Conservation (phyloP, 2,888 invertebrate species). For the Blomia tropicalis region DNA sequence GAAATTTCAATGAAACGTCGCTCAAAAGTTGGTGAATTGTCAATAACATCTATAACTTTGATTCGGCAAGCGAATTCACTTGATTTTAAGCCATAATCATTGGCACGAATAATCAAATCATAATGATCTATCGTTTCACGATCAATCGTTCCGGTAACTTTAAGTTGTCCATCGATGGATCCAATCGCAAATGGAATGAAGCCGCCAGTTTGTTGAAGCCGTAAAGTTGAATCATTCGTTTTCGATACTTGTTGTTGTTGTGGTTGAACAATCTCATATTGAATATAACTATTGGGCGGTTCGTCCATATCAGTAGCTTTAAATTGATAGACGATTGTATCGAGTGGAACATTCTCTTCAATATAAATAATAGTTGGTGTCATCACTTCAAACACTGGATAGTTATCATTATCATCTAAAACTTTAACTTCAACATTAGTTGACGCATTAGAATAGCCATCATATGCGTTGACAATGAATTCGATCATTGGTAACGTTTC, state of each 20-base stretch:
- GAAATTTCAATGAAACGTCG: slow-evolving; percentile 67
- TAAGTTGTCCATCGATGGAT: slow-evolving; percentile 65
- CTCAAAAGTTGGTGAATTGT: slow-evolving; percentile 73
- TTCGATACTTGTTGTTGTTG: too few species aligned
- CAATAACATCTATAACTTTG: slow-evolving; percentile 67
- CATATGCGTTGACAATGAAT: slow-evolving; percentile 57
- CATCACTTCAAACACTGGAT: slow-evolving; percentile 63
- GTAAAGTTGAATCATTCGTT: background rate
- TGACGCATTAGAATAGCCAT: slow-evolving; percentile 19
- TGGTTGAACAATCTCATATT: slow-evolving; percentile 58
- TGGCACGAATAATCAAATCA: slow-evolving; percentile 57
- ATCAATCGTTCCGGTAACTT: slow-evolving; percentile 70
- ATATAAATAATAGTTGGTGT: slow-evolving; percentile 50
- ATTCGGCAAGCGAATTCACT: slow-evolving; percentile 54
- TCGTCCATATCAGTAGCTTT: slow-evolving; percentile 78
- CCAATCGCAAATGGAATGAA: slow-evolving; percentile 53
- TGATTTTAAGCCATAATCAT: slow-evolving; percentile 62
- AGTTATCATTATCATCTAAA: slow-evolving; percentile 79
- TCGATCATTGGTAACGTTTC: slow-evolving; percentile 65
- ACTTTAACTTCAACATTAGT: slow-evolving; percentile 45
- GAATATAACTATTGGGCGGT: slow-evolving; percentile 74
- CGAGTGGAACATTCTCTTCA: slow-evolving; percentile 60
- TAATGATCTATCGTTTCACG: slow-evolving; percentile 61
- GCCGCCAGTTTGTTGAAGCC: too few species aligned
- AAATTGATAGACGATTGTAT: slow-evolving; percentile 71